phyloP scores from a whole-genome alignment of 2,113 vertebrate genomes.

The Eulemur macaco region DNA sequence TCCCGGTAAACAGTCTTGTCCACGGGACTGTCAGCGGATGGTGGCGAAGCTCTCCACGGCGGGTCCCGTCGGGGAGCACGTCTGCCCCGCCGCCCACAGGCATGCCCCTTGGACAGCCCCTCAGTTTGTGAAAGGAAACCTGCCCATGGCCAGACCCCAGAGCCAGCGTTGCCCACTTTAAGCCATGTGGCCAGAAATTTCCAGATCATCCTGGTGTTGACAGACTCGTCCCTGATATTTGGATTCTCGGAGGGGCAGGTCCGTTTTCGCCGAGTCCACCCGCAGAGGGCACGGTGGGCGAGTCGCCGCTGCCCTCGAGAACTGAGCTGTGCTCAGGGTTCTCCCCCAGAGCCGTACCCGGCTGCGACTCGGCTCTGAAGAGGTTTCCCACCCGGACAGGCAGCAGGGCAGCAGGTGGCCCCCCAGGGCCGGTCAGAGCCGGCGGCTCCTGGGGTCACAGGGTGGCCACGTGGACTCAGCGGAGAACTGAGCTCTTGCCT shows the following conservation, averaged over 20 bases:
- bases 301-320: fast-evolving
- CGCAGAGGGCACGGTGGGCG: fast-evolving
- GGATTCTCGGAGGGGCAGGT: background rate
- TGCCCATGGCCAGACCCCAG: background rate
- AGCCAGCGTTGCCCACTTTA: fast-evolving
- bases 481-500: background rate
- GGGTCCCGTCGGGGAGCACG: fast-evolving
- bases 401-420: background rate
- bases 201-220: fast-evolving
- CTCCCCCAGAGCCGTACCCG: background rate
- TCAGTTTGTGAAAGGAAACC: background rate
- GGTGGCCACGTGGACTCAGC: background rate
- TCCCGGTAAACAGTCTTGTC: fast-evolving
- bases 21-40: fast-evolving
- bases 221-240: fast-evolving
- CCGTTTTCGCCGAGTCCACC: fast-evolving
- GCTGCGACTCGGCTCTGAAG: background rate
- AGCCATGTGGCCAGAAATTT: background rate
- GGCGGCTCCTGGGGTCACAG: fast-evolving
- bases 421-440: background rate
- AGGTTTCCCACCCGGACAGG: fast-evolving
- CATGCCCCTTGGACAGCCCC: background rate
- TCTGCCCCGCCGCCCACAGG: fast-evolving
- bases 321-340: fast-evolving
- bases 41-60: fast-evolving